A percentile compares a stretch with the other conserved stretches of the same genome.
phyloP scores from a whole-genome alignment of 2,113 vertebrate genomes.

The Ahaetulla prasina region DNA sequence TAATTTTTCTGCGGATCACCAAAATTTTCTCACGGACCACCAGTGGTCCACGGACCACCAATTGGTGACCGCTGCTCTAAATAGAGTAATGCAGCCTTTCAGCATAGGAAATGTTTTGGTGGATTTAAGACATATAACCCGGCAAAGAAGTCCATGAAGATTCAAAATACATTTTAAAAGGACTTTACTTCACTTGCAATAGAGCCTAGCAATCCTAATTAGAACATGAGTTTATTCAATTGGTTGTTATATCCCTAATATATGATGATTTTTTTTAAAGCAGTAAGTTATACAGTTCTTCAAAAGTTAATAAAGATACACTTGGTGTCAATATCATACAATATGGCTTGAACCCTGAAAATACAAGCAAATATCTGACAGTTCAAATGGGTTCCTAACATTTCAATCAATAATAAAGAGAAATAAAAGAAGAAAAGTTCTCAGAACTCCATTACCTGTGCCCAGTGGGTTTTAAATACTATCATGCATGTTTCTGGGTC shows the following conservation, averaged over 20 bases:
- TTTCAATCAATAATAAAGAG: not conserved
- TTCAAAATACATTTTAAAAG: conserved; percentile 4
- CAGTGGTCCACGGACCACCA: too few species aligned
- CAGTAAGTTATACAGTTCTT: not conserved
- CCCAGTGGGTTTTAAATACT: conserved; percentile 98
- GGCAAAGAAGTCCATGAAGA: not conserved
- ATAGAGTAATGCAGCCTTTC: not conserved
- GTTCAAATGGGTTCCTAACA: conserved; percentile 22
- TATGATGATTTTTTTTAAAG: not conserved
- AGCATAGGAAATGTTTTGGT: not conserved
- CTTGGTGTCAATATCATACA: not conserved
- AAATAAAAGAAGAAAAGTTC: conserved; percentile 10
- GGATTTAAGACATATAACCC: not conserved
- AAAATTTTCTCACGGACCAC: too few species aligned
- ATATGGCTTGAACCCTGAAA: not conserved
- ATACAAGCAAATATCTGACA: not conserved
- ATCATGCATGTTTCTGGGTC: conserved; percentile 99
- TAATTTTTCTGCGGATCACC: too few species aligned
- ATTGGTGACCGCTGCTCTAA: too few species aligned
- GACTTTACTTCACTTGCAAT: not conserved
- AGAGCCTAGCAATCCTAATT: not conserved
- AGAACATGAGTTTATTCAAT: not conserved
- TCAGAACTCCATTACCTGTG: conserved; percentile 80
- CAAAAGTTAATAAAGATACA: not conserved
- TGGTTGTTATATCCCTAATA: not conserved